phyloP scores from a whole-genome alignment of 2,888 invertebrate species.

The Patella caerulea region DNA sequence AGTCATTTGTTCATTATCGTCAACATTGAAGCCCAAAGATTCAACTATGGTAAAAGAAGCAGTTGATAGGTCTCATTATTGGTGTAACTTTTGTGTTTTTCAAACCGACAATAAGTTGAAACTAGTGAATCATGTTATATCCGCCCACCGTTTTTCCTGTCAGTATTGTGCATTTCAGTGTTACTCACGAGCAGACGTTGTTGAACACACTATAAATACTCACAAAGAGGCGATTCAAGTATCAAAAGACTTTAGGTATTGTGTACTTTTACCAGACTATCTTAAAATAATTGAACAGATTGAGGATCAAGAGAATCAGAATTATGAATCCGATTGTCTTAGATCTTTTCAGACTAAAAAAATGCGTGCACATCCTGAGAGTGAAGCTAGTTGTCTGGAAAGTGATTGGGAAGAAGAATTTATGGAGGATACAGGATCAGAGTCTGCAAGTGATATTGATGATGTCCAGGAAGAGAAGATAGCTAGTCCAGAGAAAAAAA shows the following conservation, averaged over 20 bases:
- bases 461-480: too few species aligned
- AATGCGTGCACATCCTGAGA: not conserved
- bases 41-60: slow-evolving; percentile 39
- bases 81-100: slow-evolving; percentile 57
- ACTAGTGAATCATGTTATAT: slow-evolving; percentile 47
- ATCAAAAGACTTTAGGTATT: slow-evolving; percentile 45
- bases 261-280: slow-evolving; percentile 46
- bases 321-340: not conserved
- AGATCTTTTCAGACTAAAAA: not conserved
- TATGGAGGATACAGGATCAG: not conserved
- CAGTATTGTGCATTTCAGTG: slow-evolving; percentile 51
- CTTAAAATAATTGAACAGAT: slow-evolving; percentile 16
- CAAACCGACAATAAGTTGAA: slow-evolving; percentile 43
- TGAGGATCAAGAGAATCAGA: not conserved
- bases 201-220: slow-evolving; percentile 41
- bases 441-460: not conserved
- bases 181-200: slow-evolving; percentile 50
- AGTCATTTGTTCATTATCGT: slow-evolving; percentile 49
- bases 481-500: too few species aligned
- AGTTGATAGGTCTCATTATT: slow-evolving; percentile 46
- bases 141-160: slow-evolving; percentile 50
- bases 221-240: slow-evolving; percentile 41
- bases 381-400: not conserved
- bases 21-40: slow-evolving; percentile 36
- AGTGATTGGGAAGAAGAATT: slow-evolving; percentile 7